Base-by-base conservation (phyloP, 2,113 vertebrate genomes). In the Leptobrachium ailaonicum region DNA sequence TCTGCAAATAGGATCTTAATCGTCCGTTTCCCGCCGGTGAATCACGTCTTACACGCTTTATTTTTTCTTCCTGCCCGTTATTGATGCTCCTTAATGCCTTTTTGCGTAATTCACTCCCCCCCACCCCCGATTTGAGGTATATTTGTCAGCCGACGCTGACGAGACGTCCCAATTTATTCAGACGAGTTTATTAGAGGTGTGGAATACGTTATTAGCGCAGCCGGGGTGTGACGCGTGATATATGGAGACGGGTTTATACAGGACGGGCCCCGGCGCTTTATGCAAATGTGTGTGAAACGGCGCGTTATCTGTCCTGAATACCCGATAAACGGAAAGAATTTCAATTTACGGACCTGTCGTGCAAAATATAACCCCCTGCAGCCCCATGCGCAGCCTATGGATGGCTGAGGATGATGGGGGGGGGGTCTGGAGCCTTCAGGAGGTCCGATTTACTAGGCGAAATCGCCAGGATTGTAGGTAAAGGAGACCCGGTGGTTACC, bases 141-240 rank as follows among this genome's bases (percentile, higher is more conserved):
- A 71, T 78, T 71, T 63, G 20, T 63, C 76, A 70, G 66, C 67
- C 20, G 53, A 41, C 56, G 20, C 47, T 50, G 63, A 45, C 14
- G 67, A 44, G 76, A 71, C 76, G 63, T 44, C 54, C 67, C 13
- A 62, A 63, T 78, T 70, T 43, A 78, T 71, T 44, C 14, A 77
- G 10, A 45, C 12, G 41, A 53, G 14, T 56, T 77, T 12, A 77
- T 77, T 69, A 69, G 50, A 45, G 41, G 47, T 9, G 4, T 40
- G 7, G 9, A 64, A 64, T 44, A n/a, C 68, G n/a, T 71, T 71
- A 71, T 8, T 0, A 14, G 8, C 14, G n/a, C n/a, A 8, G 7
- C 4, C 13, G 2, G 3, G 41, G 1, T 44, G 0, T 40, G 13
- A 41, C 64, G 20, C 32, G 4, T 3, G 58, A 14, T 20, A 62